Base-by-base conservation (phyloP, 2,113 vertebrate genomes). In the Mirza zaza region DNA sequence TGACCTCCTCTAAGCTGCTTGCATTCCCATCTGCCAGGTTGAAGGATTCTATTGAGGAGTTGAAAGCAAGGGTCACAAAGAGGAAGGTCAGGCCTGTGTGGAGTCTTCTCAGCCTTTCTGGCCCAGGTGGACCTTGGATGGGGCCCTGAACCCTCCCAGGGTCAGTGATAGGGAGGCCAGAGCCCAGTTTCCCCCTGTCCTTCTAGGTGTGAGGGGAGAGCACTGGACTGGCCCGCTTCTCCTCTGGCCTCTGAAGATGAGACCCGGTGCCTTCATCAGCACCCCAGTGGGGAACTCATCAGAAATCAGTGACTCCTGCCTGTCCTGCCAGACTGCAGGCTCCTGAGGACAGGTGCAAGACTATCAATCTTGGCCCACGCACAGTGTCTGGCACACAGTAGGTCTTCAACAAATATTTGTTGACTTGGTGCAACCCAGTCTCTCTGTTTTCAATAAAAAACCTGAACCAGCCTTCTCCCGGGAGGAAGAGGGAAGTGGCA, bases 1-100 rank as follows among this genome's bases (percentile, higher is more conserved):
- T 99, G 92, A 98, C 97, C 94, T 98, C 98, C 89, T 98, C 98
- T 96, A 99, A 92, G 97, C 87, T 98, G 82, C 91, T 98, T 0
- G 97, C 97, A 87, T 97, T 98, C 36, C 97, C 98, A 94, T 99
- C 98, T 63, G 98, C 98, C 96, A 98, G 87, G 65, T 97, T 95
- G 94, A 98, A 98, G 87, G 92, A 84, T 1, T 96, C 99, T 99
- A 93, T 82, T 70, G 90, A 84, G 65, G 97, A 94, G 70, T 98
- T 67, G 97, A 98, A 96, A 79, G 79, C 90, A 63, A 92, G 34
- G 27, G 81, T 98, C 92, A 97, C 29, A 87, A 39, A 83, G 2
- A 7, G 36, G 18, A 75, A 93, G 39, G 36, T 4, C 17, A 1
- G 32, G 55, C 9, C 59, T 59, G 29, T 57, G 25, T 23, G 1